A percentile compares a stretch with the other conserved stretches of the same genome.
These are phyloP conservation scores for Epizoanthus fatuus DNA, from an alignment of 92 coral and sea anemone genomes.

Conservation along the genomic window DNA sequence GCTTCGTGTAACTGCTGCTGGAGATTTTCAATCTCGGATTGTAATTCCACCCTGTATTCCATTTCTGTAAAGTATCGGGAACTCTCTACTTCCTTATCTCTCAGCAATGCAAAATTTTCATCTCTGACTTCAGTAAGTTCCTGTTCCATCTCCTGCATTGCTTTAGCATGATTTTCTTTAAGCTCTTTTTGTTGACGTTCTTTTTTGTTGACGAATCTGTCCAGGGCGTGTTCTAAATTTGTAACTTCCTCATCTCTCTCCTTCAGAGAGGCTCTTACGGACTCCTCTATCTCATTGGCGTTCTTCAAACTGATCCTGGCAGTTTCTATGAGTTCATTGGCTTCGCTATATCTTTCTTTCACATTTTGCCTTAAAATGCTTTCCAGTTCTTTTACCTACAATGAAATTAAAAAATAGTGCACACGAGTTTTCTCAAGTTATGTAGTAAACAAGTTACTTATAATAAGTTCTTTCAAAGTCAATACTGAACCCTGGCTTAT, in stretches of 20 bases:
- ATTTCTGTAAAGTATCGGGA: background rate
- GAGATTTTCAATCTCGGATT: conserved; percentile 1
- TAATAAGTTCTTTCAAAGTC: too few relatives aligned
- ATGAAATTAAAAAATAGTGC: background rate
- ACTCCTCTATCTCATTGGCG: conserved; percentile 18
- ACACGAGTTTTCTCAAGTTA: too few relatives aligned
- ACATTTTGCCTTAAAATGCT: conserved; percentile 3
- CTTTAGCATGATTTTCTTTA: background rate
- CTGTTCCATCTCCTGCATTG: background rate
- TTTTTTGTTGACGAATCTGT: background rate
- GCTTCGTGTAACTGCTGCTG: background rate
- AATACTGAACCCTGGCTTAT: too few relatives aligned
- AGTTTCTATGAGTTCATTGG: conserved; percentile 12
- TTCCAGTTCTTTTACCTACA: conserved; percentile 19
- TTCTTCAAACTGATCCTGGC: conserved; percentile 7
- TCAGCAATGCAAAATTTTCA: background rate
- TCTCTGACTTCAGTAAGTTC: background rate
- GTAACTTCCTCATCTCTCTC: conserved; percentile 5
- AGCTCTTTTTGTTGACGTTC: conserved; percentile 9
- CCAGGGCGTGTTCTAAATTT: conserved; percentile 7
- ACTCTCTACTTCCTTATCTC: background rate
- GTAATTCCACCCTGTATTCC: conserved; percentile 4
- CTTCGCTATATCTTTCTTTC: conserved; percentile 6
- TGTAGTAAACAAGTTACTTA: too few relatives aligned
- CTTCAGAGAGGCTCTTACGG: background rate